These are phyloP conservation scores for Cirrhinus mrigala DNA, from an alignment of 2,797 vertebrate species.

Conservation along the genomic window DNA sequence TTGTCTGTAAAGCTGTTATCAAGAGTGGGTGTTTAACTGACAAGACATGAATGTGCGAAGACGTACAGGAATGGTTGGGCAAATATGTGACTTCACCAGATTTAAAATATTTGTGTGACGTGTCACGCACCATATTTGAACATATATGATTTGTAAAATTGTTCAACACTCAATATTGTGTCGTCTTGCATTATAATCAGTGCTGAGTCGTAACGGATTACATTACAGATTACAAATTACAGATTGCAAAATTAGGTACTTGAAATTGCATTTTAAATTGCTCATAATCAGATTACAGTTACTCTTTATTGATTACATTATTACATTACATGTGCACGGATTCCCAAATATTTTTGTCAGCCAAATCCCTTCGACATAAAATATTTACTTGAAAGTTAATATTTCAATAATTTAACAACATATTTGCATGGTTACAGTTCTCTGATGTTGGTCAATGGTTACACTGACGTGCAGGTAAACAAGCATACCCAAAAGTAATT, in stretches of 20 bases:
- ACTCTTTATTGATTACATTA: not conserved
- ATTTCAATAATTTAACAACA: not conserved
- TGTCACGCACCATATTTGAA: not conserved
- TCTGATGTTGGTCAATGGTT: not conserved
- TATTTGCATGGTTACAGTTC: not conserved
- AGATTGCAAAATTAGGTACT: not conserved
- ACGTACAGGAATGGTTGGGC: not conserved
- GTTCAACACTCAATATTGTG: not conserved
- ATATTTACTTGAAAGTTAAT: not conserved
- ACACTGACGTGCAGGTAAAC: not conserved
- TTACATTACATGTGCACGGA: not conserved
- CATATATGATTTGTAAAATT: not conserved
- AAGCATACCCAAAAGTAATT: not conserved
- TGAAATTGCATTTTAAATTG: not conserved
- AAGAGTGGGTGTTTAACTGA: not conserved
- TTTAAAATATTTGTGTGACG: not conserved
- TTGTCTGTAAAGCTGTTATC: slow-evolving; percentile 8
- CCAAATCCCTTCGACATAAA: not conserved
- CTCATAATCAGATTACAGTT: not conserved
- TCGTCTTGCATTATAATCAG: not conserved
- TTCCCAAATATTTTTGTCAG: not conserved
- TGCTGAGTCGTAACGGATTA: not conserved
- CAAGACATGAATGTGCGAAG: not conserved
- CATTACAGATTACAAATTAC: not conserved
- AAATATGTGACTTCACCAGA: not conserved